phyloP scores from a whole-genome alignment of 2,888 invertebrate species.

The Euzophera pinguis region DNA sequence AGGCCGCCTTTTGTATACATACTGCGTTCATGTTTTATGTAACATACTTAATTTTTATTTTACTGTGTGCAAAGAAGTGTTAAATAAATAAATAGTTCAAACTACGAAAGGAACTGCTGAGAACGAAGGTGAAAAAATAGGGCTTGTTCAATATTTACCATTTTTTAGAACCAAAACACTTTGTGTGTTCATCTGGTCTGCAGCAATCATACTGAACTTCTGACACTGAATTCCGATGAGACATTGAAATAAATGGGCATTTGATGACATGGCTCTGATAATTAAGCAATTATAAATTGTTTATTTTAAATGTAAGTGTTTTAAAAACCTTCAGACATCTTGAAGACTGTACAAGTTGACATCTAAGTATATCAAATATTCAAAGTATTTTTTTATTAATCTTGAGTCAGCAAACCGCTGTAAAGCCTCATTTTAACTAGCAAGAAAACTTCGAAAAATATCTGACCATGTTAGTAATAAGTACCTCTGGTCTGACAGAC shows the following conservation, averaged over 20 bases:
- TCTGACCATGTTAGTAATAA: too few relatives aligned
- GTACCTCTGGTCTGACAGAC: too few relatives aligned
- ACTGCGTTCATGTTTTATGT: too few relatives aligned
- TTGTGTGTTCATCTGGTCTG: constrained; percentile 90
- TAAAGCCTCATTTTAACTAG: too few relatives aligned
- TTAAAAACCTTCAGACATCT: neutral
- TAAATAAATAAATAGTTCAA: too few relatives aligned
- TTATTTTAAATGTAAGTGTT: neutral
- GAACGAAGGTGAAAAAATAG: too few relatives aligned
- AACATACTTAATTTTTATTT: too few relatives aligned
- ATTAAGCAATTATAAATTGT: neutral
- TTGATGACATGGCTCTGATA: neutral
- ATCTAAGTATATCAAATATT: neutral
- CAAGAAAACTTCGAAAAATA: too few relatives aligned
- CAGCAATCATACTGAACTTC: constrained; percentile 92
- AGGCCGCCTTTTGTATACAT: too few relatives aligned
- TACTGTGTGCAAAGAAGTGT: too few relatives aligned
- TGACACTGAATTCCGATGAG: constrained; percentile 92
- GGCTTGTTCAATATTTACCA: constrained; percentile 80
- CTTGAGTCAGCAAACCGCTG: neutral
- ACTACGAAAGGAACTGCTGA: too few relatives aligned
- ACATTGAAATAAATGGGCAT: constrained; percentile 81
- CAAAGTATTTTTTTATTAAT: neutral
- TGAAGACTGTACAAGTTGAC: neutral
- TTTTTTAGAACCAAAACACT: constrained; percentile 93